Base-by-base conservation (phyloP, 2,113 vertebrate species). In the Dunckerocampus dactyliophorus region DNA sequence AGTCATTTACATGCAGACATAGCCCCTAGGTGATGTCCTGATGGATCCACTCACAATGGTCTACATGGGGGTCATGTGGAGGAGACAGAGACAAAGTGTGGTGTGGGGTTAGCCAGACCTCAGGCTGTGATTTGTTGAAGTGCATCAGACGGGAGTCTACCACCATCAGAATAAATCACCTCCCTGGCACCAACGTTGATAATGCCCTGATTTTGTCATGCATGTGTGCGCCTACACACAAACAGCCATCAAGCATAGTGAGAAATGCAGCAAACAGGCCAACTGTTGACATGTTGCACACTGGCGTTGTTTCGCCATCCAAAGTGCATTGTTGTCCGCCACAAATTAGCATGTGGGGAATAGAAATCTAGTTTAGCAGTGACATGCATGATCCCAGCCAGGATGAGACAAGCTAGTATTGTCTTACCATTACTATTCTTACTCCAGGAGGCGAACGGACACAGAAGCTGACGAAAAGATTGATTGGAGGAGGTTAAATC, bases 371-470 rank as follows among this genome's bases (percentile, higher is more conserved):
- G 51, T 60, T 52, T 72, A 67, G 64, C 57, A 82, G 65, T 64
- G 65, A 67, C 66, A 61, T 28, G 69, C 47, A 42, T 62, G 49
- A 71, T 72, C 48, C 64, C 63, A 77, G 77, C 71, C 74, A 76
- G 72, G 76, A 86, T 80, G 84, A 88, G 76, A 81, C 81, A 84
- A 79, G 65, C 72, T 62, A 59, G 79, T 78, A 87, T 90, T 82
- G 72, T 78, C 71, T 91, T 89, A 87, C 85, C 81, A 89, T 90
- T 89, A 86, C 69, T 75, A 90, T 85, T 84, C 86, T 78, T 70
- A 85, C 75, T 81, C 47, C 47, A 37, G 58, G 65, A 59, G 56
- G 51, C 63, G 78, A 20, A 39, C 79, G 63, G 76, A 76, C 76
- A 76, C 61, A 65, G 77, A 80, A 85, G 76, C 76, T 76, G 81